Evolutionary conservation across 2,888 invertebrate genomes (phyloP).

Genomic region (Schizotus pectinicornis): DNA sequence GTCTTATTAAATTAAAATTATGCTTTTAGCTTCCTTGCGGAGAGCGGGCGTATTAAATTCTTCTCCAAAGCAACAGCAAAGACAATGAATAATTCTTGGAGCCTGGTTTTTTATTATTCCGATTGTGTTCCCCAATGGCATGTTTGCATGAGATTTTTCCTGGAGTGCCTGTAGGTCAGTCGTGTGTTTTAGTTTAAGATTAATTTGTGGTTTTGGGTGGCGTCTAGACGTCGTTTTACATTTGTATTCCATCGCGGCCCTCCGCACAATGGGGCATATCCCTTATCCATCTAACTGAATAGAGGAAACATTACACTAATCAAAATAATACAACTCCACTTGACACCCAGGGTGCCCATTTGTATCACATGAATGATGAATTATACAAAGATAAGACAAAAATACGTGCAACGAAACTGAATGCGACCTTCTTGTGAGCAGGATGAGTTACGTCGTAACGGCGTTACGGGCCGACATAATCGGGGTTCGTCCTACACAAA

Average conservation of each 20-base stretch:
- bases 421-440: conserved; percentile 39
- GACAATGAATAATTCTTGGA: too few species aligned
- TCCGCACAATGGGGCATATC: conserved; percentile 48
- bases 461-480: conserved; percentile 26
- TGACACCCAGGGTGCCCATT: conserved; percentile 50
- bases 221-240: conserved; percentile 35
- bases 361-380: conserved; percentile 54
- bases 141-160: too few species aligned
- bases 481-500: conserved; percentile 29
- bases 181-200: too few species aligned
- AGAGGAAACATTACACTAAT: conserved; percentile 54
- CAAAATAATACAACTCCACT: conserved; percentile 52
- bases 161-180: too few species aligned
- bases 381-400: conserved; percentile 53
- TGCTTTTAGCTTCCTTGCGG: too few species aligned
- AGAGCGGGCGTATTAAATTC: too few species aligned
- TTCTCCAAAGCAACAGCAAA: too few species aligned
- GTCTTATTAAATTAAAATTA: too few species aligned
- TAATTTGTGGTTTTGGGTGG: too few species aligned
- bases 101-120: too few species aligned
- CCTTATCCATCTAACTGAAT: conserved; percentile 51
- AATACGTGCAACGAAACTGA: conserved; percentile 52
- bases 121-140: too few species aligned
- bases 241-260: conserved; percentile 49
- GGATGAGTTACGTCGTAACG: conserved; percentile 32